phyloP scores from a whole-genome alignment of 2,888 invertebrate genomes.

The Nephrotoma guestfalica region DNA sequence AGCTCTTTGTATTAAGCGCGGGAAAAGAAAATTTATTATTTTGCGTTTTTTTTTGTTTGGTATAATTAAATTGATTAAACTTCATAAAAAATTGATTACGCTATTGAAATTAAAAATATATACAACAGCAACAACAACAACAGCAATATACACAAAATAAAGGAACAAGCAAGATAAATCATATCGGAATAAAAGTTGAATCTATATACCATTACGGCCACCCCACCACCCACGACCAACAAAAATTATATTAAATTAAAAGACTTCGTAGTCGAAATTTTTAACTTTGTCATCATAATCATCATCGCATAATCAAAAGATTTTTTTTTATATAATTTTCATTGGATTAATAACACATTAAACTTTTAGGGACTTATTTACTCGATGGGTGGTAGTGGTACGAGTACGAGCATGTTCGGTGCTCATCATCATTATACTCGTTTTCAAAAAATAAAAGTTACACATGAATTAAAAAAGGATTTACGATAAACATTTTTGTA shows the following conservation, averaged over 20 bases:
- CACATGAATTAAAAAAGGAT: neutral
- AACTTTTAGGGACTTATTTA: neutral
- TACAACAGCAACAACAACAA: neutral
- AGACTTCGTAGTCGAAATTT: neutral
- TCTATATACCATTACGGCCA: neutral
- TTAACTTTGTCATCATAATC: neutral
- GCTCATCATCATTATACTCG: neutral
- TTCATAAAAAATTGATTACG: neutral
- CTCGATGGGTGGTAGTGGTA: neutral
- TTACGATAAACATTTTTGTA: neutral
- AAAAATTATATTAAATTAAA: neutral
- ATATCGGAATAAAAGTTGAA: neutral
- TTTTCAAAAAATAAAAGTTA: neutral
- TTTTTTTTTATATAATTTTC: neutral
- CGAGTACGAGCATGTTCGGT: neutral
- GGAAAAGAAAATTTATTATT: neutral
- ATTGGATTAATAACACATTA: neutral
- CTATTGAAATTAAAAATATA: neutral
- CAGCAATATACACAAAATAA: neutral
- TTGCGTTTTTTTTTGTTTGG: neutral
- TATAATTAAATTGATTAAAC: neutral
- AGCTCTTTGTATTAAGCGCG: neutral
- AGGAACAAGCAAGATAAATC: neutral
- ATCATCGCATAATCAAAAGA: neutral
- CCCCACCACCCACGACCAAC: neutral